Evolutionary conservation across 2,888 invertebrate genomes (phyloP), one percentile per base, ranked within the genome.

Genomic region (Pycnomerus fuliginosus): DNA sequence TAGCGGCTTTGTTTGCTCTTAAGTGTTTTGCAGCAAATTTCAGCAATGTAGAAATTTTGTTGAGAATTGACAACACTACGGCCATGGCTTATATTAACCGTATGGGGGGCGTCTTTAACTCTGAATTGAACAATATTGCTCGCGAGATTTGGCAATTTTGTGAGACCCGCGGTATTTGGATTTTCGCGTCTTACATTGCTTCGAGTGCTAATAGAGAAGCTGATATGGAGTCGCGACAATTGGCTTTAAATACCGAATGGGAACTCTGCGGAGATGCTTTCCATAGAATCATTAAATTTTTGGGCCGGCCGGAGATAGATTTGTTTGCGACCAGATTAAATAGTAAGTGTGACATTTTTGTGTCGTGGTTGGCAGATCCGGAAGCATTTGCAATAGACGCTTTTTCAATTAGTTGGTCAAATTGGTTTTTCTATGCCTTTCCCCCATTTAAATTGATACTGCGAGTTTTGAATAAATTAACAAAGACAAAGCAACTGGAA

Each of bases 271-370:
- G 5, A 5, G 4, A 8, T 4, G 25, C 11, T 4, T 25, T 25
- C 11, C 10, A 8, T 10, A 10, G 11, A 10, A 25, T 25, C 11
- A 10, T 3, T 4, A 25, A 25, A 4, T 7, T 25, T 3, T 54
- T 53, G 20, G 52, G 53, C 5, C 16, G 29, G 14, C 52, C 51
- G n/a, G 52, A 58, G 3, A 56, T 55, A 15, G 58, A 62, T 32
- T 39, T 59, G 5, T 62, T 62, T 44, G 59, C 60, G n/a, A 50
- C 57, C 4, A 37, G 43, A 8, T 25, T 40, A 10, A 62, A 64
- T 44, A 29, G 30, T 13, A 62, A 63, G 42, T 63, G 60, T 31
- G 17, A 38, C 15, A 55, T 38, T 33, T 61, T 52, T 33, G 23
- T 60, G 10, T 64, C 62, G 3, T 61, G 60, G 55, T 27, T 43